Conservation (phyloP, 2,113 vertebrate genomes). For the Saguinus midas region DNA sequence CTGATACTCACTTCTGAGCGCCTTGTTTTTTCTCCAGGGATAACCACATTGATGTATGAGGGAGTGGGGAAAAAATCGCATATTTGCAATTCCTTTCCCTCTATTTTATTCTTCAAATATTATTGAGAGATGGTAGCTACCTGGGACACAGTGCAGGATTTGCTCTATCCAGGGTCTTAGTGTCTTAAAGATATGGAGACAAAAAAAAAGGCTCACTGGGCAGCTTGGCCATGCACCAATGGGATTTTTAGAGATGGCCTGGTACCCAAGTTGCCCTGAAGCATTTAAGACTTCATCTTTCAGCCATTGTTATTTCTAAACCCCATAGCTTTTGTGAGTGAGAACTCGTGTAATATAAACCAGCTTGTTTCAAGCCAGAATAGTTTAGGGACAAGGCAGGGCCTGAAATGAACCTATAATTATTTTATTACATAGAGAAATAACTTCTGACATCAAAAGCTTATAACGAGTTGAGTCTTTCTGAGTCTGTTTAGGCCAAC, state of each 20-base stretch:
- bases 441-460: not conserved
- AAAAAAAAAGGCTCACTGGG: not conserved
- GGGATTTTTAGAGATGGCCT: not conserved
- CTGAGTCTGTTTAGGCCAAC: not conserved
- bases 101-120: not conserved
- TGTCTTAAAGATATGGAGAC: not conserved
- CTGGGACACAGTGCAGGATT: not conserved
- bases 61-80: not conserved
- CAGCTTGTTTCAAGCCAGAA: not conserved
- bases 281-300: not conserved
- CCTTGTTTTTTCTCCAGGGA: not conserved
- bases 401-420: not conserved
- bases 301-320: not conserved
- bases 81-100: not conserved
- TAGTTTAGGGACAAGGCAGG: not conserved
- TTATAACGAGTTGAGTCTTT: not conserved
- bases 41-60: not conserved
- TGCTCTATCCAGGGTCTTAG: not conserved
- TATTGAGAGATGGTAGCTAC: not conserved
- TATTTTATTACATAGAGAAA: conserved; percentile 43
- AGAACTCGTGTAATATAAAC: not conserved
- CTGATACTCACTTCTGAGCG: not conserved
- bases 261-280: not conserved
- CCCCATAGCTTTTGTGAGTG: not conserved
- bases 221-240: not conserved